Evolutionary conservation across 2,797 vertebrate genomes (phyloP), one percentile per base, ranked within the genome.

Genomic region (Glyptemys insculpta): DNA sequence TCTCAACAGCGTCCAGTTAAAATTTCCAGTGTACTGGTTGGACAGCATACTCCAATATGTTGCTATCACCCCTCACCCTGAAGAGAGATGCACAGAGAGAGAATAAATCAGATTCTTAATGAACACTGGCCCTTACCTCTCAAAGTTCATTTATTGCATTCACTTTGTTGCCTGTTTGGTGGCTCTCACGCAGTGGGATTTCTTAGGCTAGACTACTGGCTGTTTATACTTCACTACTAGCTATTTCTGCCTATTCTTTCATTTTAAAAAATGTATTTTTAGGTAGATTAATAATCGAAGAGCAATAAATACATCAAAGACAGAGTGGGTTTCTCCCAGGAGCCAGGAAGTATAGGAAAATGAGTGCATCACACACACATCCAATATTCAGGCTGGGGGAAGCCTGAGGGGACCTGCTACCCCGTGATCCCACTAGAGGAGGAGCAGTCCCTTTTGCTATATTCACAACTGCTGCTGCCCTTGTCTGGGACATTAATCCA

Each of bases 321-420:
- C 25, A 41, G 50, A 84, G 88, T 18, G 27, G 87, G 25, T 53
- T 44, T 37, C 47, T 37, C 59, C 47, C 41, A 44, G 6, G 15
- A 27, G 44, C 62, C n/a, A 31, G 65, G 44, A 53, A 72, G 72
- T 7, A 25, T 14, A 76, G 12, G 41, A 25, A 78, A 49, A 78
- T 0, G 47, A 0, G 47, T 3, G 10, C 44, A 0, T 0, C 34
- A 79, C 57, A 19, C 1, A 0, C 9, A 0, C 0, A 47, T 25
- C 4, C 0, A 56, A 41, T 53, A 41, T 41, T 9, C 0, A 0
- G 44, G 65, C 83, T 2, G 15, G 68, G 72, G 47, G 0, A 2
- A 85, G 47, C 0, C 0, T 3, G 0, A 83, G 12, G n/a, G 65
- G 79, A 83, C 37, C 91, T 74, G 81, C 76, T n/a, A 59, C 56